Evolutionary conservation across 2,888 invertebrate genomes (phyloP).

Genomic region (Leptinotarsa juncta): DNA sequence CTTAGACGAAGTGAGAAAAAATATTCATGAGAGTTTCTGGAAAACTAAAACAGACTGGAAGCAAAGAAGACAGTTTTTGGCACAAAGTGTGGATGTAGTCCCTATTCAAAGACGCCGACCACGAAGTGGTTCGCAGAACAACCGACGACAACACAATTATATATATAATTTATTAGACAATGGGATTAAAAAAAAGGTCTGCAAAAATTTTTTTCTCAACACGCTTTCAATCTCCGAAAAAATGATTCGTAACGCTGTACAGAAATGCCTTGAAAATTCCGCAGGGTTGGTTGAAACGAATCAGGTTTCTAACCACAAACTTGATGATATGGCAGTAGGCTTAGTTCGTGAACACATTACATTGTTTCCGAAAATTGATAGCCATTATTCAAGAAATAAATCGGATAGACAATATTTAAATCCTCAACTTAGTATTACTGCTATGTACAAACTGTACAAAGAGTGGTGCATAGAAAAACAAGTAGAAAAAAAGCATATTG

Average conservation of each 20-base stretch:
- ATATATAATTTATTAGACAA: background rate
- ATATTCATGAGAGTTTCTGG: background rate
- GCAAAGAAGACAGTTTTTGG: background rate
- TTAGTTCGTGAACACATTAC: slow-evolving; percentile 2
- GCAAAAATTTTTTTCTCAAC: background rate
- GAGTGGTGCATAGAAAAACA: too few relatives aligned
- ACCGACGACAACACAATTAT: background rate
- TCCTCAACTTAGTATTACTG: too few relatives aligned
- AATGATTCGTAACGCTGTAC: background rate
- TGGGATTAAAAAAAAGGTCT: background rate
- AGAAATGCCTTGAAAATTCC: background rate
- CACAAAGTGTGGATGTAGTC: slow-evolving; percentile 3
- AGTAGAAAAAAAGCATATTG: too few relatives aligned
- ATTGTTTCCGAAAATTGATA: background rate
- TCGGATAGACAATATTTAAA: background rate
- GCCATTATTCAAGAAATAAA: slow-evolving; percentile 1
- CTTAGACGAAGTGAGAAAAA: background rate
- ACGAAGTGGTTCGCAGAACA: background rate
- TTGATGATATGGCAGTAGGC: background rate
- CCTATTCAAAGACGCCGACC: background rate
- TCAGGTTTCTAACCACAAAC: background rate
- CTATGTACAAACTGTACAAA: too few relatives aligned
- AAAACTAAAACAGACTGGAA: background rate
- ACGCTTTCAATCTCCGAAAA: background rate
- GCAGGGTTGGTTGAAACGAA: background rate